A percentile compares a stretch with the other conserved stretches of the same genome.
Conservation (phyloP, 2,888 invertebrate genomes). For the Erebia palarica region DNA sequence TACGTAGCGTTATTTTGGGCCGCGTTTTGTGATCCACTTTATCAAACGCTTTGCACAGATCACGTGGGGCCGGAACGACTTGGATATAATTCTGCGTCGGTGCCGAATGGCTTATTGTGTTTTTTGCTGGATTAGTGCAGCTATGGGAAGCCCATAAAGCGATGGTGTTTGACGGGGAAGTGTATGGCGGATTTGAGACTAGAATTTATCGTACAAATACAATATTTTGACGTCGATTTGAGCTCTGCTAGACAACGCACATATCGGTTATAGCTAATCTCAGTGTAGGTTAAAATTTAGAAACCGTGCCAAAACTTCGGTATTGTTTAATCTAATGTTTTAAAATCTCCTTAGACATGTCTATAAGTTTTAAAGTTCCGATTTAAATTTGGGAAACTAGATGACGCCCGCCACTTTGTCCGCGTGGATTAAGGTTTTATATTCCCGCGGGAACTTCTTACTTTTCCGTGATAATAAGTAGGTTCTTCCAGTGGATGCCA, state of each 20-base stretch:
- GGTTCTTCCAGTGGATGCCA: too few species aligned
- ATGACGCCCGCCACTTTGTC: too few species aligned
- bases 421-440: too few species aligned
- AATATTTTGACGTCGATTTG: background rate
- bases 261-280: too few species aligned
- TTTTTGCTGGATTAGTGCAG: constrained; percentile 74
- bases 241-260: background rate
- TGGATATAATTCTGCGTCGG: constrained; percentile 71
- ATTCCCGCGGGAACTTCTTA: too few species aligned
- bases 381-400: too few species aligned
- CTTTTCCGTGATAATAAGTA: too few species aligned
- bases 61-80: constrained; percentile 73
- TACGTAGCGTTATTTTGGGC: constrained; percentile 65
- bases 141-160: constrained; percentile 66
- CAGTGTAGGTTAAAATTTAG: too few species aligned
- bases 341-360: too few species aligned
- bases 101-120: constrained; percentile 73
- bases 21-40: constrained; percentile 80
- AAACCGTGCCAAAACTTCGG: too few species aligned
- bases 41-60: constrained; percentile 78
- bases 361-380: too few species aligned
- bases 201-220: background rate
- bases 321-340: too few species aligned
- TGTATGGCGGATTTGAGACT: constrained; percentile 7
- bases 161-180: constrained; percentile 17